Base-by-base conservation (phyloP, 92 coral and sea anemone genomes). In the Phenganax marumi region DNA sequence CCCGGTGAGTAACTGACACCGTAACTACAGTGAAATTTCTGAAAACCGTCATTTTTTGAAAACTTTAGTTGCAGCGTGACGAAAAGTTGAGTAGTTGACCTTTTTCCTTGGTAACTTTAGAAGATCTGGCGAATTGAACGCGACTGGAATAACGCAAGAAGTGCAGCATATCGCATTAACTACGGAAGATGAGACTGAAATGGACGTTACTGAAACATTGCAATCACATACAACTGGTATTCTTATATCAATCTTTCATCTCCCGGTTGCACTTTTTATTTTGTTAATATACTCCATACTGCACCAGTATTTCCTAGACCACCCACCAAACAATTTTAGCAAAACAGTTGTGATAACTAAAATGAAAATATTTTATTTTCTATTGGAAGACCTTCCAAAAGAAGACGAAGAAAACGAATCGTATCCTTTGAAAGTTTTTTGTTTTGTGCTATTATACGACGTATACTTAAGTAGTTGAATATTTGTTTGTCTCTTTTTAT, bases 121-220 rank as follows among this genome's bases (percentile, higher is more conserved):
- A 79, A 85, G 83, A 23, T 26, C 62, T 85, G 98, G 98, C 64
- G 89, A 89, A 73, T 88, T 93, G 69, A 93, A 92, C 54, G 86
- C 87, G 19, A 85, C 80, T 68, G 97, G 91, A 84, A 92, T 97
- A 50, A 76, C 86, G 12, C 85, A 82, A 57, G 88, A 72, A 48
- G 81, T 83, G 10, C 74, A 74, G 18, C 82, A 57, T 52, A 90
- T 94, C 73, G 92, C 97, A 43, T 87, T 91, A 62, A 90, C 93
- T 18, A 62, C 87, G 18, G 81, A 93, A 24, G 94, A 94, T 50
- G 82, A 90, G 72, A 85, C 90, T 66, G 88, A 84, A 73, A 91
- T 94, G 82, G 93, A 94, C 76, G 60, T 94, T 16, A 90, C 94
- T 48, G 94, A 92, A 73, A 90, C 91, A 53, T 75, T 90, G 17